Percentiles rank a stretch among this genome's conserved stretches.
Conservation (phyloP, 1,140 invertebrate genomes). For the Patella vulgata region DNA sequence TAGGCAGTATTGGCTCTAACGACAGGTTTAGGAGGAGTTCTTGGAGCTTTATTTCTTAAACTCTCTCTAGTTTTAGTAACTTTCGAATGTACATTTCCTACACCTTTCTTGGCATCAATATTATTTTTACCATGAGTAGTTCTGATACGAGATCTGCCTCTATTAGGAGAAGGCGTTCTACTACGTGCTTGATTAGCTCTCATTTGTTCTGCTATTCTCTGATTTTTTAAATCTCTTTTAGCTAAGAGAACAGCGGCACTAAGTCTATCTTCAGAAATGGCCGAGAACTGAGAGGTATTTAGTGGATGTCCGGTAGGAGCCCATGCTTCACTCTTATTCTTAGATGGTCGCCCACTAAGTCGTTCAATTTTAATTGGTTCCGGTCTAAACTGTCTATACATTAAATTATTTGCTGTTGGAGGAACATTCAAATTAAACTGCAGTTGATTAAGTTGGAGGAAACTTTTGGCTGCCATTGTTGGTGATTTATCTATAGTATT, state of each 20-base stretch:
- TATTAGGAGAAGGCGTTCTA: constrained; percentile 21
- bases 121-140: constrained; percentile 23
- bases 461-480: constrained; percentile 6
- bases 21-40: no score
- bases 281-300: constrained; percentile 9
- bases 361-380: constrained; percentile 40
- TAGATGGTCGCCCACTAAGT: constrained; percentile 11
- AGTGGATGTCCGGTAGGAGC: constrained; percentile 7
- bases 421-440: constrained; percentile 50
- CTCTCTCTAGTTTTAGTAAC: no score
- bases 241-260: constrained; percentile 38
- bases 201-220: constrained; percentile 22
- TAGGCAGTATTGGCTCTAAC: no score
- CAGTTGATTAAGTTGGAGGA: constrained; percentile 32
- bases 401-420: constrained; percentile 29
- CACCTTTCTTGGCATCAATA: no score
- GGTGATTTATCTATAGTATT: no score
- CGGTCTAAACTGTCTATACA: constrained; percentile 32
- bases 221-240: constrained; percentile 40
- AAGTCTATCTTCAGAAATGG: constrained; percentile 39
- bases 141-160: no score
- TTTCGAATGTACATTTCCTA: no score
- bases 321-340: neutral
- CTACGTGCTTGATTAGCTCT: constrained; percentile 5
- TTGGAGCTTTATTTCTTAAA: no score